Conservation (phyloP, 2,797 vertebrate genomes). For the Phoxinus dragarum region DNA sequence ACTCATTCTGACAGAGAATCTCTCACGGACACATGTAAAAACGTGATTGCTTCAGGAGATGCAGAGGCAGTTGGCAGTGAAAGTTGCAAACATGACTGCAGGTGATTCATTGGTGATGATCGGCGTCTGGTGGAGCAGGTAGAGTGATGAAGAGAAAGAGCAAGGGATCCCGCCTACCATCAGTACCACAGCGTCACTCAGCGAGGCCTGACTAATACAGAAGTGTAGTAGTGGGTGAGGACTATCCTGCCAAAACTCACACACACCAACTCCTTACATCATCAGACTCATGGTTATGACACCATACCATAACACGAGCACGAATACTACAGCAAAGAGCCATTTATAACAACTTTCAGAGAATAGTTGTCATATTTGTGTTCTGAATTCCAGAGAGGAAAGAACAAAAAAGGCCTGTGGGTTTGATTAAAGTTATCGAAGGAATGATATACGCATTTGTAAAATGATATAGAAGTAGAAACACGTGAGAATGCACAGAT, state of each 20-base stretch:
- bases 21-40: slow-evolving; percentile 45
- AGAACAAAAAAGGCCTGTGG: not conserved
- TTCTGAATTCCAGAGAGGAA: not conserved
- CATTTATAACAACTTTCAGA: slow-evolving; percentile 22
- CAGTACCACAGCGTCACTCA: slow-evolving; percentile 41
- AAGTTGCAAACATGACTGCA: slow-evolving; percentile 53
- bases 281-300: slow-evolving; percentile 46
- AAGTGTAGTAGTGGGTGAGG: slow-evolving; percentile 60
- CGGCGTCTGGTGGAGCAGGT: slow-evolving; percentile 56
- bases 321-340: slow-evolving; percentile 33
- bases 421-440: slow-evolving; percentile 8
- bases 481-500: slow-evolving; percentile 50
- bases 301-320: slow-evolving; percentile 41
- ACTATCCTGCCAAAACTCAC: slow-evolving; percentile 63
- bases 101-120: slow-evolving; percentile 55
- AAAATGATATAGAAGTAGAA: slow-evolving; percentile 21
- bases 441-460: not conserved
- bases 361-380: slow-evolving; percentile 1
- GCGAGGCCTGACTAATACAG: slow-evolving; percentile 54
- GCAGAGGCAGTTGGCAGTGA: slow-evolving; percentile 59
- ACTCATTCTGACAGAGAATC: slow-evolving; percentile 43
- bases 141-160: slow-evolving; percentile 51
- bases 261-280: slow-evolving; percentile 59
- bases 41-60: slow-evolving; percentile 51
- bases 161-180: slow-evolving; percentile 65